A percentile compares a stretch with the other conserved stretches of the same genome.
Evolutionary conservation across 2,888 invertebrate species (phyloP).

Genomic region (Orthosia gracilis): DNA sequence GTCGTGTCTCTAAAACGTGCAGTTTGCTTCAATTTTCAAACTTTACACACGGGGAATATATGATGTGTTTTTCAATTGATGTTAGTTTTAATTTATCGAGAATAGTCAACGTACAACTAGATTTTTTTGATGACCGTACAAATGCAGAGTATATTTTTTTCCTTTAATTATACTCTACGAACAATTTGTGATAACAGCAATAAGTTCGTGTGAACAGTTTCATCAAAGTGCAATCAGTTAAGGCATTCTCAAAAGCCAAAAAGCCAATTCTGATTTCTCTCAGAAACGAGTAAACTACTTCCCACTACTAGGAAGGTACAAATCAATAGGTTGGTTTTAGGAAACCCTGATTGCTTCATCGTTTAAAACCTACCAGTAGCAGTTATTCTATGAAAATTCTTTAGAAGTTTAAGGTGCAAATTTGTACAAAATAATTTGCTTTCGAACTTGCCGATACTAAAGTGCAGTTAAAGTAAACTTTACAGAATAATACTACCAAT

Average conservation of each 20-base stretch:
- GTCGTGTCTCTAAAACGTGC: conserved; percentile 38
- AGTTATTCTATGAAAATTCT: not conserved
- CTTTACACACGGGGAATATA: conserved; percentile 11
- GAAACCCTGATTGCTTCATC: not conserved
- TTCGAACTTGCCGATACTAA: not conserved
- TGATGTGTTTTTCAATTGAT: not conserved
- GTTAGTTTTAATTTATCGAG: not conserved
- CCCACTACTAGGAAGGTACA: not conserved
- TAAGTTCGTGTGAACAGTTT: not conserved
- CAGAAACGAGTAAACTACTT: not conserved
- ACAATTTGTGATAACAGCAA: not conserved
- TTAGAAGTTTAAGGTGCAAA: not conserved
- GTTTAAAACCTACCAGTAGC: not conserved
- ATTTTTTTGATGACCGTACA: not conserved
- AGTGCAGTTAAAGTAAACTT: not conserved
- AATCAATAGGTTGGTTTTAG: not conserved
- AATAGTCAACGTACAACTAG: not conserved
- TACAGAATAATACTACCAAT: not conserved
- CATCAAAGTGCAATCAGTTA: not conserved
- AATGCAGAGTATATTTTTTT: not conserved
- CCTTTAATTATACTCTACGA: too few relatives aligned
- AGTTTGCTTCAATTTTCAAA: conserved; percentile 39
- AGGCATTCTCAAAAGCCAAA: not conserved
- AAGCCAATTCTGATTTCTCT: not conserved
- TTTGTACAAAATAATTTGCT: not conserved